Evolutionary conservation across 2,797 vertebrate genomes (phyloP), one percentile per base, ranked within the genome.

Genomic region (Balearica regulorum): DNA sequence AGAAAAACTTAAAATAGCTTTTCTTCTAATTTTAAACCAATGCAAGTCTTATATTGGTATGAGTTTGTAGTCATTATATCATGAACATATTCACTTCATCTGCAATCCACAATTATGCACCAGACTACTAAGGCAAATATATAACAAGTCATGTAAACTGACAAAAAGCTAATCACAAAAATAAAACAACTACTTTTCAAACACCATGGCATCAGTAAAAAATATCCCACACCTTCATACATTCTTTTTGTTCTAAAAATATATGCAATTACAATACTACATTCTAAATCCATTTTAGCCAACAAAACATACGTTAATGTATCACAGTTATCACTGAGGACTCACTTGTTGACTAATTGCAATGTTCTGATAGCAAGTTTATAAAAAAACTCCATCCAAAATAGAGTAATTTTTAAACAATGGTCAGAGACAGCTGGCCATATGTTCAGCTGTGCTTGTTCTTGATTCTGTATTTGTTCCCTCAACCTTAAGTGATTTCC

Each of bases 281-380:
- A 26, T 71, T 79, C n/a, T 68, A 61, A 64, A 73, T 25, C 13
- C 55, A 35, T 2, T 22, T 11, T 13, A 49, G 39, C 24, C 75
- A 86, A 37, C 16, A 94, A 85, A 76, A 10, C 39, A 53, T 25
- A 20, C 6, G 15, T 26, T 26, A 29, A 24, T 8, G 1, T 33
- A 24, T n/a, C 33, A 35, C 5, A 33, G 4, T 29, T 37, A 48
- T 9, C 20, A 31, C 2, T 22, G 9, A 86, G 12, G 24, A 84
- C 69, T 13, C 25, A 13, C 6, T 44, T 79, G 3, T 20, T 90
- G 62, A 73, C 25, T 62, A 43, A 84, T 41, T 6, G 20, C 12
- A 87, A 6, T 0, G 0, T 53, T 31, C 7, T 1, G 3, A 17
- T 10, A 35, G 9, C 0, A 0, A 82, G 5, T 48, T 85, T 29